Base-by-base conservation (phyloP, 1,140 invertebrate species). In the Atta colombica region DNA sequence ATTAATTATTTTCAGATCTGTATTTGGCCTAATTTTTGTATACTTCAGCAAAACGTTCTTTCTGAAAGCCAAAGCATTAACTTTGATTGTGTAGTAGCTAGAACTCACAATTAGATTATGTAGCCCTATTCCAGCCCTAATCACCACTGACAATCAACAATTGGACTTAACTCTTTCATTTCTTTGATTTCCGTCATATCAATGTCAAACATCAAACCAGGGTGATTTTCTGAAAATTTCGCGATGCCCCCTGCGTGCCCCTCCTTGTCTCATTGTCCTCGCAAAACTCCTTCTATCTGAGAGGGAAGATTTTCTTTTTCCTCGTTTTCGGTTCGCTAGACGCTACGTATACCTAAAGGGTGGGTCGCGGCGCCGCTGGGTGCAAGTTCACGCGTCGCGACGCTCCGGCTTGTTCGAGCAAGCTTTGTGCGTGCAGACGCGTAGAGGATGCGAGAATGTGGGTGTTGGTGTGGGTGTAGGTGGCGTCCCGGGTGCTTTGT, bases 401-500 rank as follows among this genome's bases (percentile, higher is more conserved):
- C 91, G 82, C 80, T 87, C 82, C 68, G 85, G 77, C 90, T 92
- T 89, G 92, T 88, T 89, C 87, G 66, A 85, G 72, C 21, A 39
- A 74, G 74, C 84, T 75, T 60, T 71, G 89, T 84, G 60, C 65
- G 35, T 71, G 65, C 55, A 78, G 77, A 16, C 55, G 69, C 51
- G 74, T 85, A 45, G 58, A 60, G 25, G 45, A 53, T 69, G 21
- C 21, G 85, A 55, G 55, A 28, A 58, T 39, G 78, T 45, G 65
- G 28, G 71, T 35, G 72, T 60, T 35, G 61, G 69, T 66, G 74
- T 60, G 87, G 87, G 90, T 55, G 78, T 88, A 91, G 91, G 92
- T 92, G 93, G 92, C 92, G 93, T 94, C 92, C 92, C 92, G 93
- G 66, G 91, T 92, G 94, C 94, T 95, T 95, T 95, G 94, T 94